Evolutionary conservation across 1,140 invertebrate species (phyloP).

Genomic region (Zaprionus vittiger): DNA sequence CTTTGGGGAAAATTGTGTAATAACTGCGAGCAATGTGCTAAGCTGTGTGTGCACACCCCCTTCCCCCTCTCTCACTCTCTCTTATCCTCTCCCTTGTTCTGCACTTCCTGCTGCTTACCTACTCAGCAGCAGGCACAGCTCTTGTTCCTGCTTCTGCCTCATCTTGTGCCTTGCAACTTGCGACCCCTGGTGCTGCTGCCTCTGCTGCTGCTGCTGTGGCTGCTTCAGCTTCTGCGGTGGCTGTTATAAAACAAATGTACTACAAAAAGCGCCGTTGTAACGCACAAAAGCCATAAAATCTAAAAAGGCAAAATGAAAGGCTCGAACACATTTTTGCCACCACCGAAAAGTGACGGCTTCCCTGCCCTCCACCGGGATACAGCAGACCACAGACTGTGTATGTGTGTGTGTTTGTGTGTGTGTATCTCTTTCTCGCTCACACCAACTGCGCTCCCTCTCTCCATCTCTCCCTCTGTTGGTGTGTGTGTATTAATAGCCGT

Average conservation of each 20-base stretch:
- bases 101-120: slow-evolving; percentile 32
- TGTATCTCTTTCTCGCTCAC: not conserved
- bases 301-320: slow-evolving; percentile 80
- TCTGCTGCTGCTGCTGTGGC: slow-evolving; percentile 30
- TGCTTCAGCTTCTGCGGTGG: slow-evolving; percentile 59
- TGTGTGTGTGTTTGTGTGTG: not conserved
- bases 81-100: not conserved
- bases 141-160: not conserved
- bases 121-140: not conserved
- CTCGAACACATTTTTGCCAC: slow-evolving; percentile 75
- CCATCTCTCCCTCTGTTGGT: slow-evolving; percentile 11
- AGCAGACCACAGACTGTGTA: slow-evolving; percentile 11
- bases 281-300: slow-evolving; percentile 81
- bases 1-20: slow-evolving; percentile 80
- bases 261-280: slow-evolving; percentile 80
- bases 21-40: slow-evolving; percentile 81
- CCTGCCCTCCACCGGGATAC: slow-evolving; percentile 15
- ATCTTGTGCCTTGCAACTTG: slow-evolving; percentile 8
- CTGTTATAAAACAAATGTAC: slow-evolving; percentile 81
- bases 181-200: slow-evolving; percentile 38
- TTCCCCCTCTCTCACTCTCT: not conserved
- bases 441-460: not conserved
- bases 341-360: slow-evolving; percentile 58
- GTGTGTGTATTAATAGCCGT: slow-evolving; percentile 65
- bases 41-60: slow-evolving; percentile 50